These are phyloP conservation scores for Copidosoma floridanum DNA, from an alignment of 1,140 invertebrate genomes.

Conservation along the genomic window DNA sequence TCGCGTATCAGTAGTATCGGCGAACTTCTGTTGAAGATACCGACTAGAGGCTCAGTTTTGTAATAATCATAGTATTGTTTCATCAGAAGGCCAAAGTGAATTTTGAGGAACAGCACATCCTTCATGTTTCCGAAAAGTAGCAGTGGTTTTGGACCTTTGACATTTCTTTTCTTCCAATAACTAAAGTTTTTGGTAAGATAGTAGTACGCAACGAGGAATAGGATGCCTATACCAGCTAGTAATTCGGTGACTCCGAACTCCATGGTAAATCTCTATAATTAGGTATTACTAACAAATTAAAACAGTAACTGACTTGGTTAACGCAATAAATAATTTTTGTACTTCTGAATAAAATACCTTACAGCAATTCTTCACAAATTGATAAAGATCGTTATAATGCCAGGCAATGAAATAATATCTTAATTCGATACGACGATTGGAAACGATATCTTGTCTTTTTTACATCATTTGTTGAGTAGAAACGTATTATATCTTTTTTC, in stretches of 20 bases:
- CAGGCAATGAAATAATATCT: too few relatives aligned
- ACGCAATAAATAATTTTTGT: too few relatives aligned
- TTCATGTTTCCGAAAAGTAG: constrained; percentile 38
- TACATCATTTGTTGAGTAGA: too few relatives aligned
- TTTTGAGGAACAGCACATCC: constrained; percentile 6
- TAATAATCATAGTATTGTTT: constrained; percentile 36
- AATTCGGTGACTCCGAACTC: not conserved
- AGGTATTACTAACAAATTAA: too few relatives aligned
- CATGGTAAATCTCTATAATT: too few relatives aligned
- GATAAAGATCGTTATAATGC: too few relatives aligned
- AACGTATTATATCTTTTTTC: too few relatives aligned
- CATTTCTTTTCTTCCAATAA: constrained; percentile 26
- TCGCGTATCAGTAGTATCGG: constrained; percentile 51
- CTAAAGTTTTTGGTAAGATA: constrained; percentile 10
- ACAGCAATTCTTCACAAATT: too few relatives aligned
- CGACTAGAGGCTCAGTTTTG: constrained; percentile 45
- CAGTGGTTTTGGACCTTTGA: constrained; percentile 32
- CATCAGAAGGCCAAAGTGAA: constrained; percentile 23
- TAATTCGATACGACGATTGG: too few relatives aligned
- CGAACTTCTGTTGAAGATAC: constrained; percentile 44
- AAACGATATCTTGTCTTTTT: too few relatives aligned
- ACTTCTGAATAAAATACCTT: too few relatives aligned
- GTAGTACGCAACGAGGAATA: constrained; percentile 2
- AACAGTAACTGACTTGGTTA: too few relatives aligned
- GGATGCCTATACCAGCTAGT: not conserved